These are phyloP conservation scores for Pristionchus mayeri DNA, from an alignment of 2,888 invertebrate species.

Conservation along the genomic window DNA sequence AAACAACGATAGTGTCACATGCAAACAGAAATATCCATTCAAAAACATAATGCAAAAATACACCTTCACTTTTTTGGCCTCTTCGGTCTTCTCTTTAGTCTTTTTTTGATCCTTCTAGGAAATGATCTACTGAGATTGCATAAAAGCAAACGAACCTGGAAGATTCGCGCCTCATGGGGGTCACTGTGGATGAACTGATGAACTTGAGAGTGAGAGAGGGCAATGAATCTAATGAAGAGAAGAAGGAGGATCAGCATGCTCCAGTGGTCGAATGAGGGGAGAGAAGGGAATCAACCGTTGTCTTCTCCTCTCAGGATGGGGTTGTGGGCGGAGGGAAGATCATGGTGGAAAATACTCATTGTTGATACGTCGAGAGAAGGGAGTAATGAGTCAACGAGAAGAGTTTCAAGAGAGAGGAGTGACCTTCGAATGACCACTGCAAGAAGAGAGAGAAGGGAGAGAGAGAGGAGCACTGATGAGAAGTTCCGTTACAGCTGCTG, in stretches of 20 bases:
- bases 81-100: no score
- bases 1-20: no score
- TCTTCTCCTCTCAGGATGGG: constrained; percentile 22
- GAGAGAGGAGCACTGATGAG: not conserved
- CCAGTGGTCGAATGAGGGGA: not conserved
- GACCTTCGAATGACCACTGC: constrained; percentile 25
- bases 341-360: constrained; percentile 11
- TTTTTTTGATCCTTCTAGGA: no score
- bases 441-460: not conserved
- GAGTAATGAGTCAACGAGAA: constrained; percentile 26
- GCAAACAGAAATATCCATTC: no score
- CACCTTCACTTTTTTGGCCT: no score
- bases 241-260: not conserved
- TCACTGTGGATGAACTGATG: constrained; percentile 31
- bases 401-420: not conserved
- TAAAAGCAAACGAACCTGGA: not conserved
- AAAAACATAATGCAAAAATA: no score
- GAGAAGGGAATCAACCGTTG: not conserved
- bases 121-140: no score
- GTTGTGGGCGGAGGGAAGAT: not conserved
- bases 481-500: no score
- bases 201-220: not conserved
- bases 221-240: not conserved
- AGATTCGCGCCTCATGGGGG: not conserved
- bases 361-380: not conserved